Evolutionary conservation across 2,113 vertebrate species (phyloP), one percentile per base, ranked within the genome.

Genomic region (Ciconia maguari): DNA sequence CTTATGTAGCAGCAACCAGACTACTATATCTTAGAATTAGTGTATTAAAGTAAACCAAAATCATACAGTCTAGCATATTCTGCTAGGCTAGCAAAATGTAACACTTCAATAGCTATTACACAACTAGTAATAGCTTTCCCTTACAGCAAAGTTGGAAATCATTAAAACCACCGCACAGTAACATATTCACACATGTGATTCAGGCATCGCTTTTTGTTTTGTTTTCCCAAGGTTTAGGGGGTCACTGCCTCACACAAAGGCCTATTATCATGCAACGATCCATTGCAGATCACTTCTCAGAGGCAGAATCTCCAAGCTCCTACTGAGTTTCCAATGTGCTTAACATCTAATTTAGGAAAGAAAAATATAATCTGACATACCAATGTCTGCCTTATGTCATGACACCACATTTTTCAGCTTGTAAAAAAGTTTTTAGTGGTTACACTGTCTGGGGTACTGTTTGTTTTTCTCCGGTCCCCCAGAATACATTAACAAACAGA

Each of bases 331-430:
- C 66, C 34, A 65, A 71, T 12, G 61, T 52, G 57, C 41, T 91
- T 76, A 93, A 52, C 66, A 69, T 83, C 82, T 93, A 93, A 90
- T 76, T 91, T 61, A 85, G 78, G 87, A 96, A 96, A 94, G 52
- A 94, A 97, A 96, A 97, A 96, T 93, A 95, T 32, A 87, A 89
- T 75, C 68, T 80, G 74, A 69, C 61, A 95, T 93, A 91, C 70
- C 87, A 87, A 72, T 65, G 48, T 90, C 70, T 95, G 91, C 58
- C n/a, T 82, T 86, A 80, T 86, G 77, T 84, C 87, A 78, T 30
- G 80, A 97, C 87, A 94, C 60, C 42, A 48, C 77, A 95, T 94
- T 96, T 90, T 87, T 96, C 41, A 83, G 52, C 2, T 1, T 36
- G 57, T 41, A 83, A 87, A 64, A 61, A 80, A 76, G 61, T 41